A percentile compares a stretch with the other conserved stretches of the same genome.
These are phyloP conservation scores for Sebastes hopkinsi DNA, from an alignment of 2,797 vertebrate genomes.

Conservation along the genomic window DNA sequence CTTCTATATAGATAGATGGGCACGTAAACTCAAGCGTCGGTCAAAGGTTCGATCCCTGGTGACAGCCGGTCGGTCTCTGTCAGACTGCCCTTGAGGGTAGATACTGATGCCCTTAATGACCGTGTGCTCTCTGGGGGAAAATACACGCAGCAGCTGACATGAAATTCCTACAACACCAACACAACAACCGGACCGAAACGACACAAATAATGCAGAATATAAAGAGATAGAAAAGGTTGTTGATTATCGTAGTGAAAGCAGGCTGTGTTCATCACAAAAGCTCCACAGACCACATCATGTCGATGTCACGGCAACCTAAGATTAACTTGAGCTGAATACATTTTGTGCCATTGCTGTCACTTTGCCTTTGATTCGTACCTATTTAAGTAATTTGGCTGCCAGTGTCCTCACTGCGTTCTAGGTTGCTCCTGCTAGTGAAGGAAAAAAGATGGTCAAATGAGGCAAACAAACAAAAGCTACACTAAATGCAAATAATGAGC, in stretches of 20 bases:
- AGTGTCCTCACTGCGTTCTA: background rate
- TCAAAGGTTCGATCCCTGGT: slow-evolving; percentile 64
- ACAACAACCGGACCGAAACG: background rate
- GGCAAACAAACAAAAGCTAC: background rate
- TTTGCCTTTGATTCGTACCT: slow-evolving; percentile 8
- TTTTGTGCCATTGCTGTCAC: background rate
- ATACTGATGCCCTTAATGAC: slow-evolving; percentile 64
- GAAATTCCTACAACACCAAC: slow-evolving; percentile 20
- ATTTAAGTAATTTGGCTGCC: slow-evolving; percentile 16
- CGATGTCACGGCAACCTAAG: slow-evolving; percentile 18
- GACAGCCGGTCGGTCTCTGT: slow-evolving; percentile 59
- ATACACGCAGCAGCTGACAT: slow-evolving; percentile 23
- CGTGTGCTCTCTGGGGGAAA: slow-evolving; percentile 25
- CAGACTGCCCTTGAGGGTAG: slow-evolving; percentile 64
- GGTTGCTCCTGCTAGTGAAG: background rate
- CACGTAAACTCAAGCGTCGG: slow-evolving; percentile 37
- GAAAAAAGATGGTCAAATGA: background rate
- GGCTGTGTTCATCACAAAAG: background rate
- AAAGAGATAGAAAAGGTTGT: background rate
- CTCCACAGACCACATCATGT: slow-evolving; percentile 3
- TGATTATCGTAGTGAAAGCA: background rate
- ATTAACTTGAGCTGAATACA: slow-evolving; percentile 5
- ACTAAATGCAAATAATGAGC: background rate
- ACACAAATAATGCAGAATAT: background rate
- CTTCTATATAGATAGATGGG: slow-evolving; percentile 39